Evolutionary conservation across 2,888 invertebrate genomes (phyloP).

Genomic region (Drosophila cognata): DNA sequence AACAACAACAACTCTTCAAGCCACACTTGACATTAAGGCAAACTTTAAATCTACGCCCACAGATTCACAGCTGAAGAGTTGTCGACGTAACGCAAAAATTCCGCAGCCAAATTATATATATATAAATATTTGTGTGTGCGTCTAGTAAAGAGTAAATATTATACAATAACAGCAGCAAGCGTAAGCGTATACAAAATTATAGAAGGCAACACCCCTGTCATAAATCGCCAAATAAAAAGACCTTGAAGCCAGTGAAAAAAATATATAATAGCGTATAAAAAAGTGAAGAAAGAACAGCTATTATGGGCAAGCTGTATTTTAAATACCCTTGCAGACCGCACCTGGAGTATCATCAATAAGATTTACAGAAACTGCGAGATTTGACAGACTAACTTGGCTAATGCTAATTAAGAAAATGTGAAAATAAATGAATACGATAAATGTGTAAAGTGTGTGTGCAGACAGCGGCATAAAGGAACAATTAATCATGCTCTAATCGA

Average conservation of each 20-base stretch:
- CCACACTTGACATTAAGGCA: slow-evolving; percentile 69
- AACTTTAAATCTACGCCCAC: slow-evolving; percentile 46
- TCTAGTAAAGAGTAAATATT: slow-evolving; percentile 31
- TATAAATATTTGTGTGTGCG: slow-evolving; percentile 8
- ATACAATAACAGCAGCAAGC: slow-evolving; percentile 42
- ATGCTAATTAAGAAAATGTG: not conserved
- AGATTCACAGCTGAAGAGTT: slow-evolving; percentile 12
- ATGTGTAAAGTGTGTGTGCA: not conserved
- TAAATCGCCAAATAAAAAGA: slow-evolving; percentile 32
- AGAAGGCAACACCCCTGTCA: slow-evolving; percentile 52
- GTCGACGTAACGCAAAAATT: slow-evolving; percentile 31
- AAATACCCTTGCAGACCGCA: not conserved
- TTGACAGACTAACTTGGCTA: not conserved
- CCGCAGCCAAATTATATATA: slow-evolving; percentile 38
- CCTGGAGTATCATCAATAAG: not conserved
- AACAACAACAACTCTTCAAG: slow-evolving; percentile 36
- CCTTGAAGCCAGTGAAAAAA: slow-evolving; percentile 40
- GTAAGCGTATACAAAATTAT: slow-evolving; percentile 34
- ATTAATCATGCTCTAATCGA: not conserved
- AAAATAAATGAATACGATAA: not conserved
- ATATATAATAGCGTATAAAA: not conserved
- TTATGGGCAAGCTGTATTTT: not conserved
- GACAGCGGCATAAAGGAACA: not conserved
- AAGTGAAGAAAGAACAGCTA: not conserved
- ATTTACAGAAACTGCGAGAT: not conserved